Percentiles rank a stretch among this genome's conserved stretches.
Conservation (phyloP, 35 echinoderm and acorn worm genomes). For the Diadema setosum region DNA sequence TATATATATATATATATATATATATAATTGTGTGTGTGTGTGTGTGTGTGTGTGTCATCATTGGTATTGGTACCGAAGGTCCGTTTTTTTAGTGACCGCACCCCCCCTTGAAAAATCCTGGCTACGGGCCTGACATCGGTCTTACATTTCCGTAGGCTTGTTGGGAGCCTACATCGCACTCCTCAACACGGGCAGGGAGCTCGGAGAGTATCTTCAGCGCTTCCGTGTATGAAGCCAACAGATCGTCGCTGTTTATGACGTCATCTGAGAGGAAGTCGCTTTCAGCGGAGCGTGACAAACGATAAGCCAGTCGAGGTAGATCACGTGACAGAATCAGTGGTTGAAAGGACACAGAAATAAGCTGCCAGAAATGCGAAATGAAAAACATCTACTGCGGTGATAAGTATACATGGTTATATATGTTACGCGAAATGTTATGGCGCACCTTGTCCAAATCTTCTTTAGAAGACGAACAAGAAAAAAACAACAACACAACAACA, state of each 20-base stretch:
- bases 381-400: too few species aligned
- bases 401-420: too few species aligned
- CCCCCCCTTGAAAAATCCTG: neutral
- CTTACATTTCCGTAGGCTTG: slow-evolving; percentile 25
- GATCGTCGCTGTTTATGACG: neutral
- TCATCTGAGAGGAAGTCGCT: neutral
- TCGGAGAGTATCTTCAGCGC: slow-evolving; percentile 3
- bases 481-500: too few species aligned
- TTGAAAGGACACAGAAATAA: neutral
- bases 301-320: neutral
- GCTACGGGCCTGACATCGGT: too few species aligned
- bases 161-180: neutral
- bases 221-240: neutral
- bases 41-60: too few species aligned
- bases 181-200: neutral
- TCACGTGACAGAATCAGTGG: neutral
- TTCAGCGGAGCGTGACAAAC: neutral
- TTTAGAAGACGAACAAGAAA: too few species aligned
- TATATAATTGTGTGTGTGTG: too few species aligned
- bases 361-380: too few species aligned
- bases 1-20: neutral
- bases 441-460: too few species aligned
- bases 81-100: too few species aligned
- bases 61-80: too few species aligned
- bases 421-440: too few species aligned